These are phyloP conservation scores for Podarcis cretensis DNA, from an alignment of 2,113 vertebrate genomes.

Conservation along the genomic window DNA sequence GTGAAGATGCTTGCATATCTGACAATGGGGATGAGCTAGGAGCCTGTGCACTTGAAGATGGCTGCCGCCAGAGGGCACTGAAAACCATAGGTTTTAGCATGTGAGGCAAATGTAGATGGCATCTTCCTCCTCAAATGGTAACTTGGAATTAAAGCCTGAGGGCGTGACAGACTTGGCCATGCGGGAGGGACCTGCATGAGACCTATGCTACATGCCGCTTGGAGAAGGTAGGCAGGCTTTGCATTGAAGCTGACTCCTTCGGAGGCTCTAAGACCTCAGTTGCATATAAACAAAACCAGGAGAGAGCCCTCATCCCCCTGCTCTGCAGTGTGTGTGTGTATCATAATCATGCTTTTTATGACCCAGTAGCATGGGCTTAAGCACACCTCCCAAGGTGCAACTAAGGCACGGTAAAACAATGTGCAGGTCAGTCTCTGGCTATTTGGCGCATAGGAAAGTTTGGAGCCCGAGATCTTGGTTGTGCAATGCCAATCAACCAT, in stretches of 20 bases:
- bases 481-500: neutral
- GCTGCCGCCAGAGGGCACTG: neutral
- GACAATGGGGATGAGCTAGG: conserved; percentile 4
- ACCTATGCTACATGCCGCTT: neutral
- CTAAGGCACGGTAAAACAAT: neutral
- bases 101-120: neutral
- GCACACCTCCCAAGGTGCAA: neutral
- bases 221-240: neutral
- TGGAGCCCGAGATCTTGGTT: neutral
- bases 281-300: neutral
- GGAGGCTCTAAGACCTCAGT: neutral
- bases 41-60: neutral
- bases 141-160: neutral
- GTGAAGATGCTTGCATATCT: conserved; percentile 24
- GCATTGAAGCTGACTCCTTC: neutral
- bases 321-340: neutral
- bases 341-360: neutral
- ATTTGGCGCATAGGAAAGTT: neutral
- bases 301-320: neutral
- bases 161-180: neutral
- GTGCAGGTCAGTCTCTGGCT: neutral
- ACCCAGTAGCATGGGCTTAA: neutral
- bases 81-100: conserved; percentile 3
- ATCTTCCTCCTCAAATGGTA: neutral
- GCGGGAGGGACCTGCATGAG: neutral